These are phyloP conservation scores for Pogonocichla stellata DNA, from an alignment of 2,113 vertebrate species.

Conservation along the genomic window DNA sequence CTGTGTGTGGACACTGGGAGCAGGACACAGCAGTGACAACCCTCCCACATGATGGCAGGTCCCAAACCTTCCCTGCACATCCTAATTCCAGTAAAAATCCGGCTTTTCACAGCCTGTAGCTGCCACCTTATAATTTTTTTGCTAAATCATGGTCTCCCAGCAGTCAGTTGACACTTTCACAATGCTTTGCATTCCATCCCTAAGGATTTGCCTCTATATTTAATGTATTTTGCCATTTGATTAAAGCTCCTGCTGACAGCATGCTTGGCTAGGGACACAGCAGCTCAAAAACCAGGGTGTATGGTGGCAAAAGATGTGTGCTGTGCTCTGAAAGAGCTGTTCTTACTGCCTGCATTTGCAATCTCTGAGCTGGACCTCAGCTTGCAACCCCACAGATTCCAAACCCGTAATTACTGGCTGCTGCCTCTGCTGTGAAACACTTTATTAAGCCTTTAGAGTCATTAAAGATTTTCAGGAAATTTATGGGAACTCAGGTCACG, in stretches of 20 bases:
- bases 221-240: neutral
- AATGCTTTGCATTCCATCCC: neutral
- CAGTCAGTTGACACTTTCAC: neutral
- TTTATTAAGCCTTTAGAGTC: conserved; percentile 59
- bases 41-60: fast-evolving
- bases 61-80: neutral
- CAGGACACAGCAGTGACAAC: neutral
- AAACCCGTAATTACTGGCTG: conserved; percentile 38
- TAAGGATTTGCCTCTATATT: neutral
- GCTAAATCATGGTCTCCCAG: conserved; percentile 8
- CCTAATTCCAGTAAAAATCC: neutral
- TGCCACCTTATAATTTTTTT: neutral
- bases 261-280: neutral
- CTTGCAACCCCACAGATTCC: conserved; percentile 32
- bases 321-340: conserved; percentile 38
- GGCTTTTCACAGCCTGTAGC: neutral
- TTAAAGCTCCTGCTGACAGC: conserved; percentile 22
- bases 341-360: neutral
- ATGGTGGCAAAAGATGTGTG: neutral
- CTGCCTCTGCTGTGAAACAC: conserved; percentile 49
- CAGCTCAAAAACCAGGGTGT: neutral
- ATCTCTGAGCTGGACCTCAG: neutral
- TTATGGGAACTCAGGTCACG: conserved; percentile 43
- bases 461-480: conserved; percentile 62
- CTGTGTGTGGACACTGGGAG: neutral